phyloP scores from a whole-genome alignment of 2,797 vertebrate species.

The Acanthurus lineatus region DNA sequence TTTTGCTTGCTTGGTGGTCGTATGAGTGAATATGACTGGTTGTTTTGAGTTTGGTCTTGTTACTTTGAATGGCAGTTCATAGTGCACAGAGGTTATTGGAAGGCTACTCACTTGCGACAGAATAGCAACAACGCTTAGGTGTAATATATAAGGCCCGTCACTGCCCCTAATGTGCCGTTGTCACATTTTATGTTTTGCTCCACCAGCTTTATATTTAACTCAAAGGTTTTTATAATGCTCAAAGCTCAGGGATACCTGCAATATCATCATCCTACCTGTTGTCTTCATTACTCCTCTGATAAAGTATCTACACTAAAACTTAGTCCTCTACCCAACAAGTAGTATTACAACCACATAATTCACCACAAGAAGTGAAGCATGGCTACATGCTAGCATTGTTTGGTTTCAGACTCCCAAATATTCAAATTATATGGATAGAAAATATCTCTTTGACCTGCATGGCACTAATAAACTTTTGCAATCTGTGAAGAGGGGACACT shows the following conservation, averaged over 20 bases:
- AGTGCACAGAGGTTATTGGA: too few relatives aligned
- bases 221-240: not conserved
- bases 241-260: not conserved
- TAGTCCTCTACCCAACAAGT: not conserved
- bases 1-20: too few relatives aligned
- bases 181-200: not conserved
- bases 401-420: too few relatives aligned
- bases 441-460: not conserved
- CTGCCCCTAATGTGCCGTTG: not conserved
- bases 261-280: not conserved
- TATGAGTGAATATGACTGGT: too few relatives aligned
- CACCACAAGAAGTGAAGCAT: too few relatives aligned
- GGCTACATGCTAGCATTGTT: too few relatives aligned
- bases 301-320: not conserved
- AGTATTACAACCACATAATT: not conserved
- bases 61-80: too few relatives aligned
- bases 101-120: too few relatives aligned
- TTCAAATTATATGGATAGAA: not conserved
- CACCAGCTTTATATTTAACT: not conserved
- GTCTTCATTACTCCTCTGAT: not conserved
- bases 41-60: too few relatives aligned
- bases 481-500: too few relatives aligned
- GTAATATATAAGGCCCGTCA: too few relatives aligned
- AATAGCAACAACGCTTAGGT: too few relatives aligned
- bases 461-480: not conserved